Percentiles rank a stretch among this genome's conserved stretches.
These are phyloP conservation scores for Cataglyphis hispanica DNA, from an alignment of 1,140 invertebrate species.

Conservation along the genomic window DNA sequence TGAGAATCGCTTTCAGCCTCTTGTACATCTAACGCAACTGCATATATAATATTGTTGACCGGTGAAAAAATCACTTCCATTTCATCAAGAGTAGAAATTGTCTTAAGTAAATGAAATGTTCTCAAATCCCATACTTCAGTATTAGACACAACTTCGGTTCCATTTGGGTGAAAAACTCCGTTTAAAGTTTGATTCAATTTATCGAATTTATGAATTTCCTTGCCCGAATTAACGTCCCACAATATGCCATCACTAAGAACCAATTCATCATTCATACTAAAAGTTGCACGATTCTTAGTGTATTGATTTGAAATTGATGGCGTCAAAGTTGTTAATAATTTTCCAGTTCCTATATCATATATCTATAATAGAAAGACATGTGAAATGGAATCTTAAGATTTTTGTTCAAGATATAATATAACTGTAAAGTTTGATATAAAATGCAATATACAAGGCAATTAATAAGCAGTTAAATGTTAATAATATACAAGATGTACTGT, in stretches of 20 bases:
- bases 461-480: not conserved
- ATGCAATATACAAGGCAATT: not conserved
- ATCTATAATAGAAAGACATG: constrained; percentile 88
- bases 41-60: constrained; percentile 90
- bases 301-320: constrained; percentile 96
- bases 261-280: constrained; percentile 97
- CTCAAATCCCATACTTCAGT: constrained; percentile 98
- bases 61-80: constrained; percentile 92
- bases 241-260: constrained; percentile 97
- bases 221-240: constrained; percentile 96
- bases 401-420: constrained; percentile 10
- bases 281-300: constrained; percentile 96
- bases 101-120: constrained; percentile 97
- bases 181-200: constrained; percentile 98
- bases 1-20: constrained; percentile 89
- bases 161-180: constrained; percentile 99
- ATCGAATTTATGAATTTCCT: constrained; percentile 98
- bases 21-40: constrained; percentile 88
- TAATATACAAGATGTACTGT: too few species aligned
- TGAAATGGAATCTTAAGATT: not conserved
- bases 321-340: constrained; percentile 91
- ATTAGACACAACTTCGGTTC: constrained; percentile 96
- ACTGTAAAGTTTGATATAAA: not conserved
- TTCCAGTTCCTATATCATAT: constrained; percentile 95
- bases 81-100: constrained; percentile 96